A percentile compares a stretch with the other conserved stretches of the same genome.
Evolutionary conservation across 2,113 vertebrate genomes (phyloP).

Genomic region (Lasiurus borealis): DNA sequence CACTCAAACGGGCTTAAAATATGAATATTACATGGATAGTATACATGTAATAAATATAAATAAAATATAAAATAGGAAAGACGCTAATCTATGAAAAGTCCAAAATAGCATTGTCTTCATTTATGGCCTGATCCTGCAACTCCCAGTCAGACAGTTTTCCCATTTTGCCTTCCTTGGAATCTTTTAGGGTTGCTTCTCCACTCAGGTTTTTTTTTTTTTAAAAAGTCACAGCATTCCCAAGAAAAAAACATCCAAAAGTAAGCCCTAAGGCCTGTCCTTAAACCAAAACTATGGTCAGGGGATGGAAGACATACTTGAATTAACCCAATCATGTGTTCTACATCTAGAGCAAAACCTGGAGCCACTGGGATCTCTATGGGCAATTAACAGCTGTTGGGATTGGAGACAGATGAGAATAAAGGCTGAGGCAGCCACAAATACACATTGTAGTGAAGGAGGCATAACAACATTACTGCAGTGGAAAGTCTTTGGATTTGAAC

Average conservation of each 20-base stretch:
- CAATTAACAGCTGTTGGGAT: background rate
- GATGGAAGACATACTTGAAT: background rate
- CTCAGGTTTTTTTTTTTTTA: background rate
- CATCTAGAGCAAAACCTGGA: background rate
- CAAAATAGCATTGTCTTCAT: background rate
- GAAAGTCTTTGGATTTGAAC: background rate
- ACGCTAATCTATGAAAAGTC: background rate
- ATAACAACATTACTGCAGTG: background rate
- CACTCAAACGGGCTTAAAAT: background rate
- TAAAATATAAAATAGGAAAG: background rate
- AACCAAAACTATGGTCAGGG: conserved; percentile 39
- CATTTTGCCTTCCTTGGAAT: background rate
- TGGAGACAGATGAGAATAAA: background rate
- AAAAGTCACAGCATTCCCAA: background rate
- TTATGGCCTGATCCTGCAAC: background rate
- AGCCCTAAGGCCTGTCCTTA: background rate
- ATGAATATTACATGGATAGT: background rate
- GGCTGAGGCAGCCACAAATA: background rate
- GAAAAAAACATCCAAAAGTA: background rate
- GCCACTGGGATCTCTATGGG: background rate
- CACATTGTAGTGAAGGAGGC: background rate
- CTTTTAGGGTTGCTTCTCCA: background rate
- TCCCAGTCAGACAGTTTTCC: background rate
- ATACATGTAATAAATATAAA: background rate
- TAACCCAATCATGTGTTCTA: background rate